These are phyloP conservation scores for Chamaea fasciata DNA, from an alignment of 2,113 vertebrate species.

Conservation along the genomic window DNA sequence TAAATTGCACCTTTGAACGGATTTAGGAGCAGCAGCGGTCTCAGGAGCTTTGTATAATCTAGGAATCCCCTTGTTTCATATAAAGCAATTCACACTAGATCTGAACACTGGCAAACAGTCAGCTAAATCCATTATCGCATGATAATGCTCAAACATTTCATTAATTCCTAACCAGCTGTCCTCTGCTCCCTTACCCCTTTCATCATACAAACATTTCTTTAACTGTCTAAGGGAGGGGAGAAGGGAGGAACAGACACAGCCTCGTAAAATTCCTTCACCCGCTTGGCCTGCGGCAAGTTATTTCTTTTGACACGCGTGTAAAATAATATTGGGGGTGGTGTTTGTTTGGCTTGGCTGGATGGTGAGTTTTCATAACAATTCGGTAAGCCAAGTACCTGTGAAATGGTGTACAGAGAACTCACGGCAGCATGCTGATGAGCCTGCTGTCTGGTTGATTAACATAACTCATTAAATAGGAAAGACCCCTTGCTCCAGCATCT, in stretches of 20 bases:
- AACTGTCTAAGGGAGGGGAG: slow-evolving; percentile 46
- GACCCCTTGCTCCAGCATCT: neutral
- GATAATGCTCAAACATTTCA: slow-evolving; percentile 55
- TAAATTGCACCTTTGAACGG: neutral
- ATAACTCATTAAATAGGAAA: neutral
- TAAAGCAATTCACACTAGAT: slow-evolving; percentile 10
- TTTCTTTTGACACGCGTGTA: slow-evolving; percentile 60
- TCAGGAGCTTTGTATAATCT: neutral
- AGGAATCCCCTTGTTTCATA: neutral
- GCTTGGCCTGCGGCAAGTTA: slow-evolving; percentile 39
- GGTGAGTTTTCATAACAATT: slow-evolving; percentile 41
- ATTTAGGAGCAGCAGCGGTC: neutral
- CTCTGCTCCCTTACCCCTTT: slow-evolving; percentile 56
- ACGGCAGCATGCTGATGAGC: neutral
- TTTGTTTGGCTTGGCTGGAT: slow-evolving; percentile 57
- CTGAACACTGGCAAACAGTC: slow-evolving; percentile 38
- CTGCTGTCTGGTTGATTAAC: neutral
- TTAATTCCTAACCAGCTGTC: slow-evolving; percentile 59
- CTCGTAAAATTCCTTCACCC: slow-evolving; percentile 50
- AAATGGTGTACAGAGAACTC: neutral
- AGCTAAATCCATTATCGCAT: slow-evolving; percentile 50
- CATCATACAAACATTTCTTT: slow-evolving; percentile 50
- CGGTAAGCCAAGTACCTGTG: slow-evolving; percentile 51
- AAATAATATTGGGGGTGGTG: slow-evolving; percentile 32
- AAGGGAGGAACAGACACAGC: slow-evolving; percentile 46